Percentiles rank a stretch among this genome's conserved stretches.
Evolutionary conservation across 30 jellyfish, hydroid and myxozoan genomes (phyloP).

Genomic region (Rhopilema esculentum): DNA sequence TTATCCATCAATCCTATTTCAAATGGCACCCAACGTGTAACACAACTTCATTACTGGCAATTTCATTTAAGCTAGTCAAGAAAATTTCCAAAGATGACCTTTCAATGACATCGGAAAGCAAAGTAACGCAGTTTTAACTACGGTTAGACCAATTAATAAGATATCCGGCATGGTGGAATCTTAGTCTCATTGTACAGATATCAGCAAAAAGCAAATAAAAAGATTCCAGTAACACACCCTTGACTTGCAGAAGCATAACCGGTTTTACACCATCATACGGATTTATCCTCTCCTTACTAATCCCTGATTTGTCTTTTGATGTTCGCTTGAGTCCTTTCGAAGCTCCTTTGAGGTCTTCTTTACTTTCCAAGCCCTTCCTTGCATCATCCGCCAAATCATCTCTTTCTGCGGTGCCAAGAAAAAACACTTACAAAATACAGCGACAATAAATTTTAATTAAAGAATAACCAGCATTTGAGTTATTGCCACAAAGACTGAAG

Average conservation of each 20-base stretch:
- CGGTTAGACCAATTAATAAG: not conserved
- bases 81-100: too few species aligned
- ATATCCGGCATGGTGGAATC: not conserved
- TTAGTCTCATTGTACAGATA: not conserved
- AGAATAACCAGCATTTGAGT: too few species aligned
- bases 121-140: too few species aligned
- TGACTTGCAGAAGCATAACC: constrained; percentile 88
- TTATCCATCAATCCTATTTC: too few species aligned
- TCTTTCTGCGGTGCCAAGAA: constrained; percentile 32
- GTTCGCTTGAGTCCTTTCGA: constrained; percentile 78
- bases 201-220: not conserved
- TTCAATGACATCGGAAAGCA: too few species aligned
- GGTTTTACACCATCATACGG: constrained; percentile 90
- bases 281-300: constrained; percentile 82
- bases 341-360: constrained; percentile 89
- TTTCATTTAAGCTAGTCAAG: too few species aligned
- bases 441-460: too few species aligned
- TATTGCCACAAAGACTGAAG: too few species aligned
- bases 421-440: too few species aligned
- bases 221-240: constrained; percentile 53
- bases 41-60: too few species aligned
- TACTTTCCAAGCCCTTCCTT: constrained; percentile 92
- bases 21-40: too few species aligned
- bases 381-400: constrained; percentile 82
- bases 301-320: constrained; percentile 81